These are phyloP conservation scores for Colostygia pectinataria DNA, from an alignment of 2,888 invertebrate species.

Conservation along the genomic window DNA sequence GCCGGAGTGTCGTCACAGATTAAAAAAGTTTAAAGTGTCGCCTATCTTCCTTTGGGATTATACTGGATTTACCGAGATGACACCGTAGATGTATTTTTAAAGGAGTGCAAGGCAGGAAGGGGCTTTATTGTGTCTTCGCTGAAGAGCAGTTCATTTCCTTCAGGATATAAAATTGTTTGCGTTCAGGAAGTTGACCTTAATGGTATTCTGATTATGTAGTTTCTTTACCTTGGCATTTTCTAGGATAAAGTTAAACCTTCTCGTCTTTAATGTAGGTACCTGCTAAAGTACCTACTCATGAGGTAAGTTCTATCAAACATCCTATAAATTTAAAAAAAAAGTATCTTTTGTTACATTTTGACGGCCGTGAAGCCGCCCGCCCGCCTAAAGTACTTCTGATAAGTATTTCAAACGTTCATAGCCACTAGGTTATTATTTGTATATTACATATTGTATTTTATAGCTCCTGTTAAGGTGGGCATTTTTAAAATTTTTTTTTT, in stretches of 20 bases:
- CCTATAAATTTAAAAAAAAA: too few species aligned
- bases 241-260: slow-evolving; percentile 5
- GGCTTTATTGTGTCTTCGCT: slow-evolving; percentile 13
- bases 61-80: slow-evolving; percentile 35
- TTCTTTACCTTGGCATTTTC: slow-evolving; percentile 10
- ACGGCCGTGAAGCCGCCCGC: too few species aligned
- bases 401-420: too few species aligned
- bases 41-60: slow-evolving; percentile 38
- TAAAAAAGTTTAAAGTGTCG: slow-evolving; percentile 57
- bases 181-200: slow-evolving; percentile 18
- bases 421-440: too few species aligned
- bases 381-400: too few species aligned
- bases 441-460: too few species aligned
- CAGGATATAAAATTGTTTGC: slow-evolving; percentile 24
- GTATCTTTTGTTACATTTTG: too few species aligned
- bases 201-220: slow-evolving; percentile 18
- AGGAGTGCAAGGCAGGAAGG: too few species aligned
- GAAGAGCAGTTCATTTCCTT: slow-evolving; percentile 11
- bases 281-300: too few species aligned
- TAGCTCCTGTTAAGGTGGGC: too few species aligned
- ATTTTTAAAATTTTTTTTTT: too few species aligned
- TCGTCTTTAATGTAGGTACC: neutral
- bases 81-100: slow-evolving; percentile 23
- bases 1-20: slow-evolving; percentile 50
- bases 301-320: too few species aligned